Percentiles rank a stretch among this genome's conserved stretches.
Evolutionary conservation across 2,888 invertebrate species (phyloP).

Genomic region (Loripinus fragilis): DNA sequence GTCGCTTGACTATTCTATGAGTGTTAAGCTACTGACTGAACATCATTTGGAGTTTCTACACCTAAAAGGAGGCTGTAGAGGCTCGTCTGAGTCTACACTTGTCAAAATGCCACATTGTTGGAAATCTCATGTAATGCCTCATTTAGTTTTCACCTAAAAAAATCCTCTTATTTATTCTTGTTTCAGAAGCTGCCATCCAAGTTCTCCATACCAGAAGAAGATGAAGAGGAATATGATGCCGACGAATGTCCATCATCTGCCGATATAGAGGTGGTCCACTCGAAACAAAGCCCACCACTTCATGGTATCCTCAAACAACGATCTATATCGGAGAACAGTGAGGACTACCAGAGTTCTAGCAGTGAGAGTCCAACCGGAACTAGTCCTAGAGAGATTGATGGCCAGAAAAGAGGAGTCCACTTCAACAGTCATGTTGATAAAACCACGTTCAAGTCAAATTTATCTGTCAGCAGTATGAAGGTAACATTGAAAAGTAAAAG

Average conservation of each 20-base stretch:
- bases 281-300: conserved; percentile 66
- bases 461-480: conserved; percentile 79
- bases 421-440: conserved; percentile 80
- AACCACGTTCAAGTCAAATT: conserved; percentile 76
- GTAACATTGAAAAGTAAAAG: conserved; percentile 80
- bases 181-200: not conserved
- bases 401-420: conserved; percentile 78
- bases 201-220: conserved; percentile 27
- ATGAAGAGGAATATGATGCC: conserved; percentile 59
- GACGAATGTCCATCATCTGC: conserved; percentile 69
- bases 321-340: conserved; percentile 86
- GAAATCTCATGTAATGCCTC: no score
- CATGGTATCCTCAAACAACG: conserved; percentile 80
- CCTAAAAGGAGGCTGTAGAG: no score
- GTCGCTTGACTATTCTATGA: no score
- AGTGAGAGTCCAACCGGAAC: conserved; percentile 49
- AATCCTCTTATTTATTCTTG: not conserved
- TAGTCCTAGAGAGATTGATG: conserved; percentile 63
- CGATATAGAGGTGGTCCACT: conserved; percentile 76
- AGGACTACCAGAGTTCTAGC: conserved; percentile 70
- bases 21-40: no score
- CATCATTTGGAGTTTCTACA: no score
- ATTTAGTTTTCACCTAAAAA: no score
- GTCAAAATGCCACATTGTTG: no score
- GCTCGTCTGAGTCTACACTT: no score